Evolutionary conservation across 2,797 vertebrate species (phyloP), one percentile per base, ranked within the genome.

Genomic region (Lutjanus campechanus): DNA sequence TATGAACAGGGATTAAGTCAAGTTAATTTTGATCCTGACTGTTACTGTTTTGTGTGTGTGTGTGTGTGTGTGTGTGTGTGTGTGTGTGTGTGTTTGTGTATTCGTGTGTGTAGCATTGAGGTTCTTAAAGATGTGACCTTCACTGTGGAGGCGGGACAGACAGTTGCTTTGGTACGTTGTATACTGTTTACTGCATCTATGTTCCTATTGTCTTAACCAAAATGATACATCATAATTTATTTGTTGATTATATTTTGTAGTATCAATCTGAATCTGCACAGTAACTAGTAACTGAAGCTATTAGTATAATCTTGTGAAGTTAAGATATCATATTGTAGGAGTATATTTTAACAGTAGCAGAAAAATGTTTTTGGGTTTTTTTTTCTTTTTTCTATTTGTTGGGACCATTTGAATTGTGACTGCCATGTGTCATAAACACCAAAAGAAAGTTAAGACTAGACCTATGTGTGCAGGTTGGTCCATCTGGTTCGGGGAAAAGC

Each of bases 401-500:
- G 17, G 12, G 25, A 47, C 61, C 10, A 12, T 64, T 46, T 44
- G 0, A 44, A 44, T n/a, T n/a, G 40, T 40, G 62, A 51, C 29
- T 66, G 11, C 36, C 59, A 16, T 19, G 41, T 61, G 59, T 44
- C 55, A 17, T 19, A 40, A 59, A 41, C 36, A 60, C 2, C 3
- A 8, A 29, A 20, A 8, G 1, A 44, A 22, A 11, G 1, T 9
- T 41, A 2, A 20, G 36, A 53, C 36, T 16, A 7, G 25, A 8
- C 36, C 17, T 29, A 59, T 67, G 15, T 8, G 56, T 51, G 11
- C 80, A 98, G 97, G 97, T 98, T 9, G 97, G 97, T 54, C 96
- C 96, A 1, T 98, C 97, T 0, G 97, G 97, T n/a, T 95, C 96
- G 0, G 97, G 97, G 15, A 98, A 98, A 85, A 98, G 96, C 93